These are phyloP conservation scores for Centropus unirufus DNA, from an alignment of 2,113 vertebrate genomes.

Conservation along the genomic window DNA sequence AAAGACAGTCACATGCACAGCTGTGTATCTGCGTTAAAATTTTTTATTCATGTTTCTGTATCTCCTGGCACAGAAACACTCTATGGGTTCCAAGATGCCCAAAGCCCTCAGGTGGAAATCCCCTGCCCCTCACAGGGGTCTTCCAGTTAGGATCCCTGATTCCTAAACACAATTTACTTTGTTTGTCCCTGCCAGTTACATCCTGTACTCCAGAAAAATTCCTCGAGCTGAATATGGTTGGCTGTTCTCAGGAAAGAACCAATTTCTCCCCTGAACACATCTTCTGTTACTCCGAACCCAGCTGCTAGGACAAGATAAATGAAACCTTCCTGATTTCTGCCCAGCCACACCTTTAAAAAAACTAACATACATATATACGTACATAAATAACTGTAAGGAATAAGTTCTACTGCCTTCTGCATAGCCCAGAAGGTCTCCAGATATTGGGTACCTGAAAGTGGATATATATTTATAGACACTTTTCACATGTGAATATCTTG, in stretches of 20 bases:
- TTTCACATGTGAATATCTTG: neutral
- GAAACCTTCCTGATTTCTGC: neutral
- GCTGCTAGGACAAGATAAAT: neutral
- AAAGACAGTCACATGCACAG: neutral
- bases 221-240: neutral
- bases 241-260: neutral
- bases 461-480: neutral
- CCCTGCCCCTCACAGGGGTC: neutral
- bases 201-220: neutral
- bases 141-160: neutral
- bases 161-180: neutral
- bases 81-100: neutral
- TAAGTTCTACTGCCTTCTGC: neutral
- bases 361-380: rapidly evolving
- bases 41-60: neutral
- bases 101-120: neutral
- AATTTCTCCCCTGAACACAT: neutral
- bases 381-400: neutral
- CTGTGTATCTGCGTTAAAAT: neutral
- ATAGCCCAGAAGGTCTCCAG: neutral
- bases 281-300: neutral
- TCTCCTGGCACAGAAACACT: neutral
- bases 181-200: neutral
- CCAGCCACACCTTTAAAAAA: neutral
- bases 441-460: neutral